These are phyloP conservation scores for Malurus splendens DNA, from an alignment of 2,797 vertebrate genomes.

Conservation along the genomic window DNA sequence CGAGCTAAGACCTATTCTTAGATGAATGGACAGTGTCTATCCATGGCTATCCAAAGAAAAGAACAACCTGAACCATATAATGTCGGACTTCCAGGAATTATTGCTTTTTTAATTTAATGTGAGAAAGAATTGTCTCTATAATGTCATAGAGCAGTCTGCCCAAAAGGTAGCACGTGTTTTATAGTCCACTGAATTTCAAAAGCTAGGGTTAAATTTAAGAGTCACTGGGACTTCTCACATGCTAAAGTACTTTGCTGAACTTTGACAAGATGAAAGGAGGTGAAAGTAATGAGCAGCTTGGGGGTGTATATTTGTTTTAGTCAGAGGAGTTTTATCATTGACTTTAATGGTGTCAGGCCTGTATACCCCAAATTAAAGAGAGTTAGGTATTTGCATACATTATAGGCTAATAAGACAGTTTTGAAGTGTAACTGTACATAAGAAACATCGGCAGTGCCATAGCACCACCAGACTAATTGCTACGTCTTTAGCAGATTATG, in stretches of 20 bases:
- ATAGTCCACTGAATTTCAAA: conserved; percentile 22
- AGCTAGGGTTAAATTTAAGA: conserved; percentile 30
- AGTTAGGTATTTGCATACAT: conserved; percentile 10
- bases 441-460: not conserved
- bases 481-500: not conserved
- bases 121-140: not conserved
- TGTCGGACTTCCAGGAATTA: not conserved
- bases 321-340: conserved; percentile 24
- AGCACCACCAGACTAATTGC: not conserved
- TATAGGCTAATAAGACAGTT: not conserved
- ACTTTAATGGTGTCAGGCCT: not conserved
- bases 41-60: not conserved
- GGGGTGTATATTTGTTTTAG: conserved; percentile 43
- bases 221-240: conserved; percentile 30
- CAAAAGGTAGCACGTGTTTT: not conserved
- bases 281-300: conserved; percentile 45
- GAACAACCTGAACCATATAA: not conserved
- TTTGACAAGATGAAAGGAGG: conserved; percentile 49
- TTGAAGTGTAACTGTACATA: not conserved
- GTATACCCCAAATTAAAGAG: not conserved
- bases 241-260: conserved; percentile 28
- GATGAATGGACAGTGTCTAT: not conserved
- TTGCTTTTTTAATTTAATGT: not conserved
- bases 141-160: not conserved
- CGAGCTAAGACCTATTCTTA: not conserved